A percentile compares a stretch with the other conserved stretches of the same genome.
phyloP scores from a whole-genome alignment of 1,140 invertebrate genomes.

The Rhopalosiphum maidis region DNA sequence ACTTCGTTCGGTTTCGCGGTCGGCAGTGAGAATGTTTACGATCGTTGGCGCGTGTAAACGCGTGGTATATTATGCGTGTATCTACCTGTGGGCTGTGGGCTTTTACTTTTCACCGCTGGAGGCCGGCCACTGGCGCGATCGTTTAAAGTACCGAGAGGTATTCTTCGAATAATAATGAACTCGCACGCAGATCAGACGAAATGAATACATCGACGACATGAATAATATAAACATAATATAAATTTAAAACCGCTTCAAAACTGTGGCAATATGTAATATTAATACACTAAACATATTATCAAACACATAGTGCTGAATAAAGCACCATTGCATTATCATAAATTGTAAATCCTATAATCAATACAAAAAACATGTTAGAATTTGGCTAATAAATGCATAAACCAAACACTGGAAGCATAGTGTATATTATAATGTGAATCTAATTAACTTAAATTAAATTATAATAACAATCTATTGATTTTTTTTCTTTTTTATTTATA shows the following conservation, averaged over 20 bases:
- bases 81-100: not conserved
- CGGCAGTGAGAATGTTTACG: not conserved
- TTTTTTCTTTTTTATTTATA: no score
- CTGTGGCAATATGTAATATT: no score
- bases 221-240: not conserved
- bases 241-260: not conserved
- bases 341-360: no score
- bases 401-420: no score
- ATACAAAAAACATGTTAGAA: no score
- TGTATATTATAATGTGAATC: no score
- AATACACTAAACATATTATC: no score
- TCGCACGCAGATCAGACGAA: not conserved
- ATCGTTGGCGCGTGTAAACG: not conserved
- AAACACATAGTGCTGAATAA: no score
- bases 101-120: not conserved
- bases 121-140: not conserved
- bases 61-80: not conserved
- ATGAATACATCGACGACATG: not conserved
- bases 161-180: not conserved
- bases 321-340: no score
- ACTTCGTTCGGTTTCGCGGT: not conserved
- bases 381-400: no score
- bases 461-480: no score
- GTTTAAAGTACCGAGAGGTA: not conserved
- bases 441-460: no score